Evolutionary conservation across 2,113 vertebrate species (phyloP).

Genomic region (Haemorhous mexicanus): DNA sequence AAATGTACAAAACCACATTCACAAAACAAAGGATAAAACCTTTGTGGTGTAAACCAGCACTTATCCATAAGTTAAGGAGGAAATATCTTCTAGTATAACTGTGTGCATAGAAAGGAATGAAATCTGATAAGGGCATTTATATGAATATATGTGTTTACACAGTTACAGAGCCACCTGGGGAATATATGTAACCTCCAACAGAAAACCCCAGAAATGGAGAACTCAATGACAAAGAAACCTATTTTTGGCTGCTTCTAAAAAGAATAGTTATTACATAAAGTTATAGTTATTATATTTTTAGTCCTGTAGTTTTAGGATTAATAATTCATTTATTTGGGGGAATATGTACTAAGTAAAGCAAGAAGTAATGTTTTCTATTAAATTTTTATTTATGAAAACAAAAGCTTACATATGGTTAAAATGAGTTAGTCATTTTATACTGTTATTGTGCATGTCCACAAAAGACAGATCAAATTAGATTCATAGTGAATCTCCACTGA

Average conservation of each 20-base stretch:
- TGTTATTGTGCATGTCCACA: background rate
- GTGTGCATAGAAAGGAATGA: background rate
- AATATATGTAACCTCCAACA: background rate
- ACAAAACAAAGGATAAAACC: slow-evolving; percentile 44
- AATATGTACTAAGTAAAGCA: background rate
- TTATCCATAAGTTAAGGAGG: background rate
- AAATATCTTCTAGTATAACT: background rate
- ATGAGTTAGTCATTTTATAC: background rate
- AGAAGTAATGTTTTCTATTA: background rate
- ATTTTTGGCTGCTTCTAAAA: background rate
- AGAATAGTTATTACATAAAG: background rate
- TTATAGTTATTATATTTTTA: background rate
- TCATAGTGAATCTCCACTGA: background rate
- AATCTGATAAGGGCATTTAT: slow-evolving; percentile 9
- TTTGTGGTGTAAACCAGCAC: slow-evolving; percentile 34
- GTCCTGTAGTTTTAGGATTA: background rate
- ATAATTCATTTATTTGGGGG: background rate
- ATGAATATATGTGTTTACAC: background rate
- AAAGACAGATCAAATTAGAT: background rate
- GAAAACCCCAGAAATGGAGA: background rate
- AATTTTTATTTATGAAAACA: background rate
- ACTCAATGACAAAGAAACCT: background rate
- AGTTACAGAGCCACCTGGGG: background rate
- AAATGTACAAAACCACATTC: slow-evolving; percentile 67
- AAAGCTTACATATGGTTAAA: background rate